phyloP scores from a whole-genome alignment of 92 coral and sea anemone species.

The Palythoa heliodiscus region DNA sequence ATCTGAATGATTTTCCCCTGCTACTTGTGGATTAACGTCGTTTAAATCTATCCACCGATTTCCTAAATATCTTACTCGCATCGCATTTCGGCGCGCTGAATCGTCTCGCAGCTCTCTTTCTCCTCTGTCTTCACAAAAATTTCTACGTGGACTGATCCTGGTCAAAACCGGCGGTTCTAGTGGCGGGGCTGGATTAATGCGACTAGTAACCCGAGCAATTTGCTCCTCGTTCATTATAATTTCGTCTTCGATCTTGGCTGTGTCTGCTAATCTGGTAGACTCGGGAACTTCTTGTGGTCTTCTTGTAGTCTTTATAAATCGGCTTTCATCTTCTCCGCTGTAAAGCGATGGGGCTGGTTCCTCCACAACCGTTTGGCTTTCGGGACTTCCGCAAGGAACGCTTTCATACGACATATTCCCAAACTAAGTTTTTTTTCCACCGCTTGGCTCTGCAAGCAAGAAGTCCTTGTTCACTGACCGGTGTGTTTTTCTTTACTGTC shows the following conservation, averaged over 20 bases:
- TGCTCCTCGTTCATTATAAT: slow-evolving; percentile 93
- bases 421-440: slow-evolving; percentile 35
- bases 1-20: slow-evolving; percentile 36
- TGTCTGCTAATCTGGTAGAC: slow-evolving; percentile 90
- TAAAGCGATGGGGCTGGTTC: slow-evolving; percentile 97
- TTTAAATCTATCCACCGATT: slow-evolving; percentile 75
- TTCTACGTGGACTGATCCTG: slow-evolving; percentile 40
- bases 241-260: slow-evolving; percentile 92
- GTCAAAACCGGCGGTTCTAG: slow-evolving; percentile 44
- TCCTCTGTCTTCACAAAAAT: slow-evolving; percentile 54
- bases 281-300: slow-evolving; percentile 58
- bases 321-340: slow-evolving; percentile 75
- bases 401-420: slow-evolving; percentile 89
- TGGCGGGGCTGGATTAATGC: slow-evolving; percentile 54
- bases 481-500: slow-evolving; percentile 17
- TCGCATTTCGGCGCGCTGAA: slow-evolving; percentile 34
- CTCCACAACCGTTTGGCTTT: slow-evolving; percentile 75
- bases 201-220: slow-evolving; percentile 77
- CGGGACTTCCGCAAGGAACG: slow-evolving; percentile 96
- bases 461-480: slow-evolving; percentile 14
- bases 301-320: slow-evolving; percentile 61
- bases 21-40: slow-evolving; percentile 59
- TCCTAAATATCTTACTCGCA: slow-evolving; percentile 39
- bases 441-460: slow-evolving; percentile 21
- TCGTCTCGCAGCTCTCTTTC: slow-evolving; percentile 44